Evolutionary conservation across 2,797 vertebrate genomes (phyloP).

Genomic region (Poeciliopsis presidionis): DNA sequence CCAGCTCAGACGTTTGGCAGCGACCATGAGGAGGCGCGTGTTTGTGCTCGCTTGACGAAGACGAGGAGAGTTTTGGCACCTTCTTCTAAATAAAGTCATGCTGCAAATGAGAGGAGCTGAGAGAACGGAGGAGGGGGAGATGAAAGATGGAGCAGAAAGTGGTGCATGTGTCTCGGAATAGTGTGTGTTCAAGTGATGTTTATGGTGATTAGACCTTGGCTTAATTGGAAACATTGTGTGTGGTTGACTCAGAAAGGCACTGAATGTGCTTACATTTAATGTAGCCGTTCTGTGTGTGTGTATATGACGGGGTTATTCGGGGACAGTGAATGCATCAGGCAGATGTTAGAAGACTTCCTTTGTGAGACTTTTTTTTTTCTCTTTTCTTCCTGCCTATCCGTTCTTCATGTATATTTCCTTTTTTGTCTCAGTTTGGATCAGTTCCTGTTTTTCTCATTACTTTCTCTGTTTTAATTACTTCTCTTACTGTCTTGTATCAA

Average conservation of each 20-base stretch:
- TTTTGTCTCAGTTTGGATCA: conserved; percentile 21
- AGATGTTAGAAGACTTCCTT: conserved; percentile 53
- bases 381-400: neutral
- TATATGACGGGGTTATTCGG: conserved; percentile 29
- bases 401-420: conserved; percentile 18
- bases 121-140: neutral
- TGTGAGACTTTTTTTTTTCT: neutral
- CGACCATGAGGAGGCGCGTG: neutral
- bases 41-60: conserved; percentile 4
- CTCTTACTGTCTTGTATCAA: neutral
- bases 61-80: conserved; percentile 35
- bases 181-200: conserved; percentile 22
- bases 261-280: conserved; percentile 17
- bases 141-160: conserved; percentile 22
- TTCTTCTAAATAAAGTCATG: conserved; percentile 45
- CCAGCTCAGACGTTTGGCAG: neutral
- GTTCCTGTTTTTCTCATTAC: conserved; percentile 35
- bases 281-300: conserved; percentile 16
- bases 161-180: conserved; percentile 2
- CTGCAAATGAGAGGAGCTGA: conserved; percentile 19
- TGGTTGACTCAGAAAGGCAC: conserved; percentile 29
- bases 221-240: conserved; percentile 30
- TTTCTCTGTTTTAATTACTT: neutral
- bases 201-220: conserved; percentile 26
- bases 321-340: conserved; percentile 51